These are phyloP conservation scores for Muscicapa striata DNA, from an alignment of 2,797 vertebrate species.

Conservation along the genomic window DNA sequence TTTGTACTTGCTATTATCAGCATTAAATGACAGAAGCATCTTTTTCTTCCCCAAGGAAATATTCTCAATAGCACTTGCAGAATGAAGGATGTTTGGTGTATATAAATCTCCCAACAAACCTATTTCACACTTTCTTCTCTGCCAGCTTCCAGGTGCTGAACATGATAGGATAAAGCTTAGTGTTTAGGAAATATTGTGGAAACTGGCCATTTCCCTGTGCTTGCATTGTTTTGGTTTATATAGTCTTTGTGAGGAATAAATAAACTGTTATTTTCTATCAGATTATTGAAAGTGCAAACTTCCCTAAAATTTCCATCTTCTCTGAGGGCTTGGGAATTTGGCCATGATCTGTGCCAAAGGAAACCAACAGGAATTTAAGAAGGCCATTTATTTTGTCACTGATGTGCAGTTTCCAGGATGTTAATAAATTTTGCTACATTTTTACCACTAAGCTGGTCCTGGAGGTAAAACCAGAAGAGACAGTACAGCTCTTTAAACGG, in stretches of 20 bases:
- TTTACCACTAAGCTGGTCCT: not conserved
- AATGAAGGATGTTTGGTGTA: not conserved
- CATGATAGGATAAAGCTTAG: not conserved
- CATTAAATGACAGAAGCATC: not conserved
- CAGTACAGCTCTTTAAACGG: not conserved
- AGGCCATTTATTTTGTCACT: not conserved
- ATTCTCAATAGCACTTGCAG: not conserved
- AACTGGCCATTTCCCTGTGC: not conserved
- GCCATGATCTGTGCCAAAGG: not conserved
- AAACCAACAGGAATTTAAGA: not conserved
- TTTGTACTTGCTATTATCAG: not conserved
- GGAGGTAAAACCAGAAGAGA: not conserved
- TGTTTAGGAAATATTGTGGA: not conserved
- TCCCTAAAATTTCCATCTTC: not conserved
- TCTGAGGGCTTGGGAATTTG: not conserved
- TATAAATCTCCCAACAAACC: not conserved
- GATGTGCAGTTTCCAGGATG: not conserved
- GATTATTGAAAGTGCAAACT: not conserved
- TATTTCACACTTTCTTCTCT: not conserved
- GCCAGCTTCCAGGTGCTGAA: not conserved
- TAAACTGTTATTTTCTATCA: not conserved
- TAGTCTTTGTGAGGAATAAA: not conserved
- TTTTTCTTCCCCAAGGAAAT: not conserved
- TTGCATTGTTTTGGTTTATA: not conserved
- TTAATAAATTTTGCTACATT: not conserved